phyloP scores from a whole-genome alignment of 2,888 invertebrate genomes.

The Halocaridina rubra region DNA sequence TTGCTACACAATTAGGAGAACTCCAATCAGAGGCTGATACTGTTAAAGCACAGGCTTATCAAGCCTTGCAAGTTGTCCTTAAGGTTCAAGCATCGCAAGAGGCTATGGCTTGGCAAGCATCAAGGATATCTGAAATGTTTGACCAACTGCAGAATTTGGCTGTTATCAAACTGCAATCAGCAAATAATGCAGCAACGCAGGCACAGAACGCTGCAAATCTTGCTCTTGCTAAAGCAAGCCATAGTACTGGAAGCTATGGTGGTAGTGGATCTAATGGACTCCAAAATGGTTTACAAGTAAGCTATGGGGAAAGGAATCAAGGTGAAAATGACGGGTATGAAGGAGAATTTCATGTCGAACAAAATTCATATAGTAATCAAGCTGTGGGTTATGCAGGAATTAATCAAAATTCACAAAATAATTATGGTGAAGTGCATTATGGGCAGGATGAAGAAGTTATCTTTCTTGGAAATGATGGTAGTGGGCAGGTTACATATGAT shows the following conservation, averaged over 20 bases:
- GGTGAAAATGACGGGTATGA: background rate
- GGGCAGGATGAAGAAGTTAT: no score
- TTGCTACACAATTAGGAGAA: conserved; percentile 11
- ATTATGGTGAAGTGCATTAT: background rate
- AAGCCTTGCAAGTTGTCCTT: conserved; percentile 12
- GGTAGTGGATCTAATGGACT: background rate
- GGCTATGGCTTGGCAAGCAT: conserved; percentile 52
- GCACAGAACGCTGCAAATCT: conserved; percentile 40
- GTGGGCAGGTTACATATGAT: no score
- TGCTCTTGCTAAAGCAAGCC: conserved; percentile 44
- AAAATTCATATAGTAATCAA: no score
- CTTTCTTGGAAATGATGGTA: no score
- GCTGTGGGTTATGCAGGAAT: no score
- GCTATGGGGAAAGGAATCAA: background rate
- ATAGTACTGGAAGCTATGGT: conserved; percentile 7
- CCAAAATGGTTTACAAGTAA: background rate
- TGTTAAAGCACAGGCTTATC: conserved; percentile 29
- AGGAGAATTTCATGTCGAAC: no score
- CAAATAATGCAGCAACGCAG: conserved; percentile 35
- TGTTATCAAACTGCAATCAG: conserved; percentile 36
- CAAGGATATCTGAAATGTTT: conserved; percentile 30
- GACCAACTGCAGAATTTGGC: conserved; percentile 29
- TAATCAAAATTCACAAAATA: background rate
- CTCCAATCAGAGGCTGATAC: conserved; percentile 24
- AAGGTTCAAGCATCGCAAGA: conserved; percentile 25